Percentiles rank a stretch among this genome's conserved stretches.
These are phyloP conservation scores for Eupithecia insigniata DNA, from an alignment of 2,888 invertebrate genomes.

Conservation along the genomic window DNA sequence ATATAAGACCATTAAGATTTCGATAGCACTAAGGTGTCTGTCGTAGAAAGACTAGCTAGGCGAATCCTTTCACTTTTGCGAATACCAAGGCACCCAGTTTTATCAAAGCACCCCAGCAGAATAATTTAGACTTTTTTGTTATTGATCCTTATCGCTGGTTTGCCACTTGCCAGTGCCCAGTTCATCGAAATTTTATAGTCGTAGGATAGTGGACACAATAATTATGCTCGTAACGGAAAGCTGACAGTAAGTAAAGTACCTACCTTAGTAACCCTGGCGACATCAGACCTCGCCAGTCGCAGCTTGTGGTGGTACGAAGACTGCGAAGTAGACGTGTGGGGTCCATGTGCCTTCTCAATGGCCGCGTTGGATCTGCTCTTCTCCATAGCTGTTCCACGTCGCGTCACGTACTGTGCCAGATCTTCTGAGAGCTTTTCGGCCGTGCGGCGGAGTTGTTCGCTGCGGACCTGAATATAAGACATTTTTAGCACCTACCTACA, in stretches of 20 bases:
- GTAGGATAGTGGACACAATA: background rate
- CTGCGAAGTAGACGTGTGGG: slow-evolving; percentile 62
- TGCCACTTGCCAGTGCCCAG: background rate
- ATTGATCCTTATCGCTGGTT: background rate
- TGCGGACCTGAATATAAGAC: slow-evolving; percentile 63
- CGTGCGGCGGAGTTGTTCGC: slow-evolving; percentile 75
- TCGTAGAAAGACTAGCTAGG: no score
- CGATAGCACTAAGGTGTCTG: no score
- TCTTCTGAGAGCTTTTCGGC: slow-evolving; percentile 75
- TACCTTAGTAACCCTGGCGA: slow-evolving; percentile 69
- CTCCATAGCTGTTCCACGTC: slow-evolving; percentile 73
- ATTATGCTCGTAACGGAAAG: no score
- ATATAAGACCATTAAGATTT: no score
- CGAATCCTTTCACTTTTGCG: no score
- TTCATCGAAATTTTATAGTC: background rate
- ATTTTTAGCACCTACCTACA: no score
- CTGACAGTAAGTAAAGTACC: no score
- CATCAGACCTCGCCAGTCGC: slow-evolving; percentile 70
- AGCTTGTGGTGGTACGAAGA: slow-evolving; percentile 72
- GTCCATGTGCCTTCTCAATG: slow-evolving; percentile 68
- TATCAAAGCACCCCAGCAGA: no score
- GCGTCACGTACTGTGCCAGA: slow-evolving; percentile 72
- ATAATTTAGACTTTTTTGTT: no score
- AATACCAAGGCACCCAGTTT: no score
- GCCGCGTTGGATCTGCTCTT: slow-evolving; percentile 72